Percentiles rank a stretch among this genome's conserved stretches.
Conservation (phyloP, 1,140 invertebrate genomes). For the Asbolus verrucosus region DNA sequence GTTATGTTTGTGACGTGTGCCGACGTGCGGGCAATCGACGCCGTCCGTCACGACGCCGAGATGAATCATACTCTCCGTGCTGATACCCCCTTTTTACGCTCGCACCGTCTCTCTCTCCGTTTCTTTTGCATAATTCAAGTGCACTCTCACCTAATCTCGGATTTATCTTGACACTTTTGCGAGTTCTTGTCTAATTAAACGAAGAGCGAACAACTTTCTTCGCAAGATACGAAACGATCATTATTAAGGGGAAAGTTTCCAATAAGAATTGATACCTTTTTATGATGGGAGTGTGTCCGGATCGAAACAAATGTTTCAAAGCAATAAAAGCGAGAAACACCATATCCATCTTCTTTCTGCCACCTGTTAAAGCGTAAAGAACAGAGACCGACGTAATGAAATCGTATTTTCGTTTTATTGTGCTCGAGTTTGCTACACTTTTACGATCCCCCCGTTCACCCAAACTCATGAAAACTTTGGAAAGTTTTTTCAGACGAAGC, state of each 20-base stretch:
- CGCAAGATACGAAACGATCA: background rate
- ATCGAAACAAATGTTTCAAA: constrained; percentile 37
- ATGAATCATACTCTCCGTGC: no score
- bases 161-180: no score
- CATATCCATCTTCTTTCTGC: background rate
- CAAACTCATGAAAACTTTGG: constrained; percentile 42
- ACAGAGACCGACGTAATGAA: constrained; percentile 47
- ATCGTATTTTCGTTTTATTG: constrained; percentile 58
- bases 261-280: constrained; percentile 32
- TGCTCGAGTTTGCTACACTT: constrained; percentile 50
- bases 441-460: no score
- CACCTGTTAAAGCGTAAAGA: constrained; percentile 47
- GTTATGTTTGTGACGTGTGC: constrained; percentile 37
- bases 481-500: no score
- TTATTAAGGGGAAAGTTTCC: constrained; percentile 4
- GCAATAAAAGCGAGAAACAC: constrained; percentile 23
- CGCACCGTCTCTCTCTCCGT: constrained; percentile 6
- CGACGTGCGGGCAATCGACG: constrained; percentile 18
- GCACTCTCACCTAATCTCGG: no score
- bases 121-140: constrained; percentile 18
- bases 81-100: no score
- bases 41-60: background rate
- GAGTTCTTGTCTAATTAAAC: no score
- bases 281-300: background rate
- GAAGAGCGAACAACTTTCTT: no score